A percentile compares a stretch with the other conserved stretches of the same genome.
Evolutionary conservation across 2,888 invertebrate genomes (phyloP).

Genomic region (Zygaena filipendulae): DNA sequence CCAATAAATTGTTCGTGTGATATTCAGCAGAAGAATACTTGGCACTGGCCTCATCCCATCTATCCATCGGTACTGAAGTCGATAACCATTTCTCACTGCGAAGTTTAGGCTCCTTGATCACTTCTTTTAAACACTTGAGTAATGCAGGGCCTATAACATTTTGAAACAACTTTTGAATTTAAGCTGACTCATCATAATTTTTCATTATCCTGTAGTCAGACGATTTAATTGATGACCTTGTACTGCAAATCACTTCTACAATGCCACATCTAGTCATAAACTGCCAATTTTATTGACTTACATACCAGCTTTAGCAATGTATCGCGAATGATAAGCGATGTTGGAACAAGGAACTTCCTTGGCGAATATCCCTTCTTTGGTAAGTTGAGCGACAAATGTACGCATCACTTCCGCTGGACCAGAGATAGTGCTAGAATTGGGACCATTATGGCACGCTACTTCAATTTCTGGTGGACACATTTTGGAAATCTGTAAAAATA

Average conservation of each 20-base stretch:
- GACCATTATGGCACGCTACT: conserved; percentile 84
- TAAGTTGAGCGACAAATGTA: conserved; percentile 62
- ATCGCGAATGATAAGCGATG: conserved; percentile 90
- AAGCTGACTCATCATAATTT: too few relatives aligned
- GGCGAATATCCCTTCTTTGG: conserved; percentile 38
- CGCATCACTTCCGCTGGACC: conserved; percentile 74
- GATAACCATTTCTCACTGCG: conserved; percentile 81
- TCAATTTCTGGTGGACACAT: conserved; percentile 70
- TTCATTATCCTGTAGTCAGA: too few relatives aligned
- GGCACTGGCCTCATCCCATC: conserved; percentile 59
- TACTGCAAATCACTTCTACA: too few relatives aligned
- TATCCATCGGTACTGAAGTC: conserved; percentile 73
- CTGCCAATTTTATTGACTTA: too few relatives aligned
- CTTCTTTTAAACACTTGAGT: conserved; percentile 61
- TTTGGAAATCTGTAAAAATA: conserved; percentile 28
- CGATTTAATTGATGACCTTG: too few relatives aligned
- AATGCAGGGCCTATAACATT: conserved; percentile 47
- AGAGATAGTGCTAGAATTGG: conserved; percentile 81
- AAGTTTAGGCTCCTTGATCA: conserved; percentile 68
- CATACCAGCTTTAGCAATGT: conserved; percentile 74
- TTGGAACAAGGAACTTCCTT: conserved; percentile 74
- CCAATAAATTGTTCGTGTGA: conserved; percentile 79
- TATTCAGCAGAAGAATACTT: conserved; percentile 81
- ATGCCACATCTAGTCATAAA: too few relatives aligned
- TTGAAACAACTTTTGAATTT: too few relatives aligned